Percentiles rank a stretch among this genome's conserved stretches.
Evolutionary conservation across 2,888 invertebrate genomes (phyloP).

Genomic region (Mesorhabditis sp.): DNA sequence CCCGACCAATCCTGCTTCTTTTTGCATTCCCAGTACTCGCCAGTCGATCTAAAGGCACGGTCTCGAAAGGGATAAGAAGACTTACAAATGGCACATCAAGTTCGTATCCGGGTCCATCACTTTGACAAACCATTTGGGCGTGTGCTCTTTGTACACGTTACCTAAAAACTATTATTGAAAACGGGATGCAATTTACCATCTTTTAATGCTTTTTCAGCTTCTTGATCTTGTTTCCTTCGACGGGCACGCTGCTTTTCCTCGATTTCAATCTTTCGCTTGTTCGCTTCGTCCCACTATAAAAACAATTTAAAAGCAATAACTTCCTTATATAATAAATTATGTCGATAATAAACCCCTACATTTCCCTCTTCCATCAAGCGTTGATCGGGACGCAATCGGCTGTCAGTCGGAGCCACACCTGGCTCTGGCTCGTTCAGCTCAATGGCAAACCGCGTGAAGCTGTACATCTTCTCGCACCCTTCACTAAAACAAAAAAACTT

Average conservation of each 20-base stretch:
- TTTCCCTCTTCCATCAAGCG: conserved; percentile 82
- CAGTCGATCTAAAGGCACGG: conserved; percentile 64
- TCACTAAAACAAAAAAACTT: conserved; percentile 61
- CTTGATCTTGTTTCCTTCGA: conserved; percentile 75
- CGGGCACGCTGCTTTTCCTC: conserved; percentile 90
- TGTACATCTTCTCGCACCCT: conserved; percentile 76
- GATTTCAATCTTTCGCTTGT: conserved; percentile 68
- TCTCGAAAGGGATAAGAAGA: not conserved
- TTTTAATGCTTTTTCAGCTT: conserved; percentile 69
- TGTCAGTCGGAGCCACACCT: conserved; percentile 89
- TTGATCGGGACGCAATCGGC: conserved; percentile 87
- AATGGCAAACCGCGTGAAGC: conserved; percentile 88
- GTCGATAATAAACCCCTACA: conserved; percentile 52
- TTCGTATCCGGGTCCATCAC: conserved; percentile 36
- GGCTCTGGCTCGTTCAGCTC: conserved; percentile 92
- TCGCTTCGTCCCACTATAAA: conserved; percentile 78
- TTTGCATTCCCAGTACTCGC: conserved; percentile 90
- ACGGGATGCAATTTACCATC: conserved; percentile 57
- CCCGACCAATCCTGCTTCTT: conserved; percentile 78
- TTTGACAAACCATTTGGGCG: conserved; percentile 85
- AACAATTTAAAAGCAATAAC: conserved; percentile 1
- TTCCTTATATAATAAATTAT: not conserved
- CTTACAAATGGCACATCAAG: not conserved
- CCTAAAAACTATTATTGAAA: conserved; percentile 23
- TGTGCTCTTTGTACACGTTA: conserved; percentile 71